Percentiles rank a stretch among this genome's conserved stretches.
phyloP scores from a whole-genome alignment of 2,888 invertebrate genomes.

The Brenthis daphne region DNA sequence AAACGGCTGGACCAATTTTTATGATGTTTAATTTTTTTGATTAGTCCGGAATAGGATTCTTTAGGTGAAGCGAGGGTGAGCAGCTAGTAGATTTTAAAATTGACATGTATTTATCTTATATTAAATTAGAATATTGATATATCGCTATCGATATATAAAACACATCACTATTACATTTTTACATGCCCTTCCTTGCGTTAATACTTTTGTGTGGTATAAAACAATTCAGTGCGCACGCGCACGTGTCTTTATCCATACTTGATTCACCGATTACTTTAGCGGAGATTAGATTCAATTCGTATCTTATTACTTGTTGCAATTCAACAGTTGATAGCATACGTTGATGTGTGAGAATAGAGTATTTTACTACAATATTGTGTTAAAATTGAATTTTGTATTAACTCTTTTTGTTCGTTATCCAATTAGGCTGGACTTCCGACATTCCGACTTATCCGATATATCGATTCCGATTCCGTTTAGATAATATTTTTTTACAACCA shows the following conservation, averaged over 20 bases:
- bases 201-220: constrained; percentile 64
- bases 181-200: constrained; percentile 58
- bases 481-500: too few species aligned
- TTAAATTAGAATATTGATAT: too few species aligned
- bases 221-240: constrained; percentile 67
- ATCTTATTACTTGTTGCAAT: constrained; percentile 32
- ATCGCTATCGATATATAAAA: too few species aligned
- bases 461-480: too few species aligned
- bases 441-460: too few species aligned
- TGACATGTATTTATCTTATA: too few species aligned
- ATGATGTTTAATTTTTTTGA: too few species aligned
- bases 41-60: too few species aligned
- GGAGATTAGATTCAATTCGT: constrained; percentile 53
- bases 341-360: constrained; percentile 5
- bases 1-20: too few species aligned
- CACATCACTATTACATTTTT: constrained; percentile 46
- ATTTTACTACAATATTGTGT: neutral
- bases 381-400: neutral
- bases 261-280: constrained; percentile 66
- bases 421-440: neutral
- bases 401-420: neutral
- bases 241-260: constrained; percentile 63
- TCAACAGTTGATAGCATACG: constrained; percentile 5
- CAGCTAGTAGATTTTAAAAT: too few species aligned
- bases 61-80: too few species aligned